Base-by-base conservation (phyloP, 2,888 invertebrate genomes). In the Watsonalla binaria region DNA sequence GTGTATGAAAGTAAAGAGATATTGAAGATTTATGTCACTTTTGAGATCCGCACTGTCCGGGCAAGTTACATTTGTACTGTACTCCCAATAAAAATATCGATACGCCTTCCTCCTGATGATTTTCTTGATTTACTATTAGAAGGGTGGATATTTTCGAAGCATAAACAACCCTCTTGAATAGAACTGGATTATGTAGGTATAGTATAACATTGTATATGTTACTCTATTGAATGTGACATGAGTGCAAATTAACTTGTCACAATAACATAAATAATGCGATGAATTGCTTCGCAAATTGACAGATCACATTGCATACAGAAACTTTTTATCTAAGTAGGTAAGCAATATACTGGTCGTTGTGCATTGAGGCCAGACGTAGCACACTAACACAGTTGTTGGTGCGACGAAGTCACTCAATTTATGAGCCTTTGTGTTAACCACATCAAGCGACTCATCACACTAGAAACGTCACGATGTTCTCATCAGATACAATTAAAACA, bases 341-440 rank as follows among this genome's bases (percentile, higher is more conserved):
- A 33, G 49, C 54, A 59, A 53, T 57, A 55, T 67, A 63, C 64
- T 60, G 59, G 58, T 70, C 62, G 65, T 55, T 15, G 51, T 58
- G 58, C 59, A 65, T 61, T 65, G 55, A 64, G 58, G 65, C 57
- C 66, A 55, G 54, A 58, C 57, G 58, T 58, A 56, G 54, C 61
- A 62, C 62, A 65, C 61, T 70, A 59, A 58, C 70, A 61, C 62
- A 63, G 60, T 60, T 69, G 60, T 61, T 56, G 37, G 37, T 11
- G 62, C 62, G 57, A 56, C 68, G 54, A 67, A 68, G 68, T 57
- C 65, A 61, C 60, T 64, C 68, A 60, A 68, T 70, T 74, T 70
- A 74, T 74, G 63, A 57, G 62, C 65, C 70, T 74, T 75, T 73
- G 70, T 75, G 59, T 53, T 58, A 54, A 49, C 62, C 62, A 60